Conservation (phyloP, 2,888 invertebrate genomes). For the Campaea margaritaria region DNA sequence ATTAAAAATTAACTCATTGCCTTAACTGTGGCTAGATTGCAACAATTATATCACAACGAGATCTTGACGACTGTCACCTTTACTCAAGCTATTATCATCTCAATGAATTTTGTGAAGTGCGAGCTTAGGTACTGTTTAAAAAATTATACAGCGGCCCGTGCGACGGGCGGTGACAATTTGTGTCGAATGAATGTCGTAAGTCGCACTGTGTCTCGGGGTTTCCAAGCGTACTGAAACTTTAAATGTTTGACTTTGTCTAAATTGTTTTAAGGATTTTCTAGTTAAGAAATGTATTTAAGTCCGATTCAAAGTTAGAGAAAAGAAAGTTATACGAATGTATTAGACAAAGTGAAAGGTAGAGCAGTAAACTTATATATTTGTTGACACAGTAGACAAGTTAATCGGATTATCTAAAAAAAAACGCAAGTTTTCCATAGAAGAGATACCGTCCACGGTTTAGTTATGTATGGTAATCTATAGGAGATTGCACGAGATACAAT, state of each 20-base stretch:
- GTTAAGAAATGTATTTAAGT: background rate
- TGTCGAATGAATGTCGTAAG: conserved; percentile 40
- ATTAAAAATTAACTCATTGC: no score
- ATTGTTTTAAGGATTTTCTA: conserved; percentile 16
- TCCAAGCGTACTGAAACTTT: conserved; percentile 18
- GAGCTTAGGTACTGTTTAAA: conserved; percentile 3
- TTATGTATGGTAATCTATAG: no score
- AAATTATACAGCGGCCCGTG: conserved; percentile 16
- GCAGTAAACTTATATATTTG: no score
- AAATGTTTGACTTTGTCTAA: conserved; percentile 22
- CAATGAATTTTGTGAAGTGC: background rate
- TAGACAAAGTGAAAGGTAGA: no score
- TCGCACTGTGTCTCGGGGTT: conserved; percentile 14
- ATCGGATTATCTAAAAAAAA: no score
- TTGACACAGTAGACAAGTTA: no score
- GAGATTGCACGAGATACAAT: no score
- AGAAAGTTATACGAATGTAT: background rate
- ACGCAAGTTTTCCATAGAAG: no score
- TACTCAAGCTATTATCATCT: background rate
- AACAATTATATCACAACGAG: no score
- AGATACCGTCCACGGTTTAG: no score
- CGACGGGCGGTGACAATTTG: conserved; percentile 62
- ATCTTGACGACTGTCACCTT: no score
- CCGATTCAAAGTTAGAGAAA: background rate
- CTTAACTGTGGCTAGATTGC: no score